These are phyloP conservation scores for Zaprionus gabonicus DNA, from an alignment of 1,140 invertebrate species.

Conservation along the genomic window DNA sequence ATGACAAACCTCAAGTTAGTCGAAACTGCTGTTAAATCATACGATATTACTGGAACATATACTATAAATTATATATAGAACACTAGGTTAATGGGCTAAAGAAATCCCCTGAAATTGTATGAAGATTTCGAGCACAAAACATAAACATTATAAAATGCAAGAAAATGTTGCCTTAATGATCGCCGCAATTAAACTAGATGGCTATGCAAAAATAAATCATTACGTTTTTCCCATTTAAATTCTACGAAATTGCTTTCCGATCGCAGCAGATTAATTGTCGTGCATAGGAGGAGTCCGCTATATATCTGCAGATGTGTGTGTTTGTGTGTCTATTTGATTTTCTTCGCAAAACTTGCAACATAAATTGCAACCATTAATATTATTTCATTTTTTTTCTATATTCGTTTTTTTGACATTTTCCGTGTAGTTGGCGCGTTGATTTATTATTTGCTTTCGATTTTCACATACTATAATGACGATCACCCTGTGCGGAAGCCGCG, in stretches of 20 bases:
- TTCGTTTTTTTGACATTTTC: background rate
- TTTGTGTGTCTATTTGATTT: slow-evolving; percentile 2
- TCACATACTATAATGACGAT: background rate
- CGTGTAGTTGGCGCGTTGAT: slow-evolving; percentile 39
- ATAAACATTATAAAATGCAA: slow-evolving; percentile 13
- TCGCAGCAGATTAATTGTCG: slow-evolving; percentile 9
- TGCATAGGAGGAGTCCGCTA: background rate
- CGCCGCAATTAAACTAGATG: slow-evolving; percentile 26
- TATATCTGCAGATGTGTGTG: background rate
- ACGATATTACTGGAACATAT: background rate
- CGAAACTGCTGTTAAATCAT: slow-evolving; percentile 36
- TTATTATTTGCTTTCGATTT: slow-evolving; percentile 34
- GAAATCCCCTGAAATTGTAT: background rate
- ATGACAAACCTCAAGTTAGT: slow-evolving; percentile 37
- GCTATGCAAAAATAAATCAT: slow-evolving; percentile 42
- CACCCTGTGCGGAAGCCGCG: slow-evolving; percentile 30
- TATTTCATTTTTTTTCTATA: background rate
- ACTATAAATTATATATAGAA: background rate
- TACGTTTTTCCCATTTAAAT: slow-evolving; percentile 23
- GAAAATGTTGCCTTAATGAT: slow-evolving; percentile 23
- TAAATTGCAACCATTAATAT: slow-evolving; percentile 34
- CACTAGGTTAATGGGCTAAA: slow-evolving; percentile 3
- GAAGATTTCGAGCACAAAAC: background rate
- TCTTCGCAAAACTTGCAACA: slow-evolving; percentile 14
- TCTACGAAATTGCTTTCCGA: slow-evolving; percentile 37